These are phyloP conservation scores for Psittacula cyanocephala DNA, from an alignment of 2,113 vertebrate genomes.

Conservation along the genomic window DNA sequence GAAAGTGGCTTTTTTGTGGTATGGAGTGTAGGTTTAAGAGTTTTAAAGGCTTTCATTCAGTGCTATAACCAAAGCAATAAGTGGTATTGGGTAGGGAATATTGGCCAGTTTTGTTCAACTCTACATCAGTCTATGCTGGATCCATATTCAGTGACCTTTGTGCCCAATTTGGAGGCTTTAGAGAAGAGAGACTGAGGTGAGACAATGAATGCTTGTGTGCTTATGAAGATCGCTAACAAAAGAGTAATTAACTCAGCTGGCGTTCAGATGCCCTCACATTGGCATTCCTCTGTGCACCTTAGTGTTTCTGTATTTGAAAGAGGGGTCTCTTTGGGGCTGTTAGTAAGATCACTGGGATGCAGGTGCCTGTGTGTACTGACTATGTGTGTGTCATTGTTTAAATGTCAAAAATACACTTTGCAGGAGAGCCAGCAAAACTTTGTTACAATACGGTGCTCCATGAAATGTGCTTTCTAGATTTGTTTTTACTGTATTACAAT, in stretches of 20 bases:
- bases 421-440: slow-evolving; percentile 73
- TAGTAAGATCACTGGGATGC: slow-evolving; percentile 34
- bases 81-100: slow-evolving; percentile 72
- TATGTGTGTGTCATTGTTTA: slow-evolving; percentile 68
- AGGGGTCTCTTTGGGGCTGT: slow-evolving; percentile 16
- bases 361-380: slow-evolving; percentile 51
- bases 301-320: slow-evolving; percentile 25
- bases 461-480: slow-evolving; percentile 76
- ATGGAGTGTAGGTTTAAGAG: slow-evolving; percentile 35
- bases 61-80: slow-evolving; percentile 81
- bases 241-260: slow-evolving; percentile 77
- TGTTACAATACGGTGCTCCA: slow-evolving; percentile 76
- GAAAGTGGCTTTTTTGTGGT: slow-evolving; percentile 41
- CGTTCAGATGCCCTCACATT: slow-evolving; percentile 76
- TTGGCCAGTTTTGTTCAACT: slow-evolving; percentile 76
- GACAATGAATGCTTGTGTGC: slow-evolving; percentile 59
- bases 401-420: slow-evolving; percentile 69
- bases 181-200: slow-evolving; percentile 23
- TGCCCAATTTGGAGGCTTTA: slow-evolving; percentile 25
- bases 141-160: background rate
- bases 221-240: slow-evolving; percentile 80
- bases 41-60: slow-evolving; percentile 63
- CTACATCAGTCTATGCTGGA: slow-evolving; percentile 39
- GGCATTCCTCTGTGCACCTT: slow-evolving; percentile 45
- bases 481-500: slow-evolving; percentile 75